Evolutionary conservation across 2,113 vertebrate species (phyloP).

Genomic region (Ctenodactylus gundi): DNA sequence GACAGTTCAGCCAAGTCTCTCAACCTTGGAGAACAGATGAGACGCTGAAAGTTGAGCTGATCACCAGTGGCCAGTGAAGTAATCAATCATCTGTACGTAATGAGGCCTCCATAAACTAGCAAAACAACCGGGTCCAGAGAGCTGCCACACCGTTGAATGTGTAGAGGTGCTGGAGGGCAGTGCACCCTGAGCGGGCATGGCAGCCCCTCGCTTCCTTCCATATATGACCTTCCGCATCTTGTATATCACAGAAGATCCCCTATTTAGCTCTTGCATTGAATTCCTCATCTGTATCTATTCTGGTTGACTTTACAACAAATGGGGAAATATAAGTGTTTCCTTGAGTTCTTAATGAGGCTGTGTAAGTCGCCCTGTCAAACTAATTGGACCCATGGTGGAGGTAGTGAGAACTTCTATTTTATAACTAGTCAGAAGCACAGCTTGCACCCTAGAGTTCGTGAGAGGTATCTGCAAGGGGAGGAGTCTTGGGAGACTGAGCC

Average conservation of each 20-base stretch:
- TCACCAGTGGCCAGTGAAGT: background rate
- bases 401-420: background rate
- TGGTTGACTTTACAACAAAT: background rate
- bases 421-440: background rate
- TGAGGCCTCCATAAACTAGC: background rate
- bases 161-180: background rate
- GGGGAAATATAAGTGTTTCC: background rate
- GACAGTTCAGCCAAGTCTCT: background rate
- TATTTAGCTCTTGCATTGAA: background rate
- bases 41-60: background rate
- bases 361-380: background rate
- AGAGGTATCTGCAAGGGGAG: background rate
- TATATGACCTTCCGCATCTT: background rate
- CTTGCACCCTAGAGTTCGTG: background rate
- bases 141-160: background rate
- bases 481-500: background rate
- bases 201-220: fast-evolving
- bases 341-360: background rate
- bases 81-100: background rate
- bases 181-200: background rate
- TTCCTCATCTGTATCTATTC: background rate
- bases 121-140: background rate
- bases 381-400: too few species aligned
- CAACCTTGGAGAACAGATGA: background rate
- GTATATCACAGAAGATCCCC: background rate